Evolutionary conservation across 2,888 invertebrate species (phyloP).

Genomic region (Apodemia arnacis): DNA sequence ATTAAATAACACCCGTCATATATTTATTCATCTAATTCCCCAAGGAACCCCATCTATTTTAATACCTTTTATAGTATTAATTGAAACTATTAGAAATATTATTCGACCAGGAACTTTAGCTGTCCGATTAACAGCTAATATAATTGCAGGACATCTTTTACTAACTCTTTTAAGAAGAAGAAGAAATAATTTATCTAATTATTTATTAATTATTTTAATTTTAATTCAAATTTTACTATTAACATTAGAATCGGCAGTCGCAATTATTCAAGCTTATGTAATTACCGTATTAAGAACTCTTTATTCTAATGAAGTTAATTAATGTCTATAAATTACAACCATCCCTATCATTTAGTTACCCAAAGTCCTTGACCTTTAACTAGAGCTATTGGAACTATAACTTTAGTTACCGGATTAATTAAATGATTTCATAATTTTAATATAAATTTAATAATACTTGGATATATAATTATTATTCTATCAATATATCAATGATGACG

Average conservation of each 20-base stretch:
- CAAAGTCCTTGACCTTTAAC: conserved; percentile 96
- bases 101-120: conserved; percentile 97
- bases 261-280: conserved; percentile 96
- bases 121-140: conserved; percentile 98
- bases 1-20: conserved; percentile 95
- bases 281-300: conserved; percentile 95
- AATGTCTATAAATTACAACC: conserved; percentile 94
- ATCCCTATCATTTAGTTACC: conserved; percentile 96
- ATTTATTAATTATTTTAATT: conserved; percentile 90
- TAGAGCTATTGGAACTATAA: conserved; percentile 94
- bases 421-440: conserved; percentile 95
- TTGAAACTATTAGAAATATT: conserved; percentile 98
- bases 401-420: conserved; percentile 93
- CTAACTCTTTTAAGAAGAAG: conserved; percentile 94
- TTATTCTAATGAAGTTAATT: conserved; percentile 96
- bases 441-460: conserved; percentile 92
- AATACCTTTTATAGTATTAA: conserved; percentile 98
- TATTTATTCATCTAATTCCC: conserved; percentile 97
- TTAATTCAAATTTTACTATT: conserved; percentile 92
- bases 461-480: conserved; percentile 91
- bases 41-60: conserved; percentile 95
- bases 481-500: conserved; percentile 97
- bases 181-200: conserved; percentile 86
- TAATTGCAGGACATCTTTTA: conserved; percentile 98
- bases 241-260: conserved; percentile 94